These are phyloP conservation scores for Candoia aspera DNA, from an alignment of 2,113 vertebrate species.

Conservation along the genomic window DNA sequence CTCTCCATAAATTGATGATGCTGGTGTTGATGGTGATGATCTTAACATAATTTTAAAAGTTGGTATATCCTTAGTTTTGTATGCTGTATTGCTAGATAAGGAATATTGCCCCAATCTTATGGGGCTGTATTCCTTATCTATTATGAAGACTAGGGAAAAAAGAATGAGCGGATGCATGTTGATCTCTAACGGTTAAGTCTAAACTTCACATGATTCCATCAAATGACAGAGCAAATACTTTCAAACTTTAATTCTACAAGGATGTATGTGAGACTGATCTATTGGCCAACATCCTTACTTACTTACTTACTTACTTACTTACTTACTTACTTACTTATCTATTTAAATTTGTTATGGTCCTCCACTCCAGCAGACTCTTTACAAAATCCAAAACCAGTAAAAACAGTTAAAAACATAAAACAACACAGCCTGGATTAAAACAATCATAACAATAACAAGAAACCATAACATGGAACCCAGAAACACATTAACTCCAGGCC, in stretches of 20 bases:
- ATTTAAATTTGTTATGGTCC: neutral
- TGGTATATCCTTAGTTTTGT: conserved; percentile 32
- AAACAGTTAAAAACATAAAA: neutral
- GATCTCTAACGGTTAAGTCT: conserved; percentile 46
- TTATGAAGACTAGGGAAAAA: conserved; percentile 44
- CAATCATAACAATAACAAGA: neutral
- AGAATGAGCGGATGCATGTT: conserved; percentile 53
- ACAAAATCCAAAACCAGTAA: no score
- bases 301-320: conserved; percentile 43
- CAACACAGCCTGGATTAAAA: neutral
- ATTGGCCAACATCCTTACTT: conserved; percentile 58
- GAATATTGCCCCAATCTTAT: neutral
- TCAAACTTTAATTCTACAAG: conserved; percentile 59
- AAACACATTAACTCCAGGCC: neutral
- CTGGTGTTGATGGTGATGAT: no score
- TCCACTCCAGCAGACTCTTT: neutral
- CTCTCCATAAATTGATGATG: neutral
- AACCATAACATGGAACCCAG: neutral
- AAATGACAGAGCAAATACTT: conserved; percentile 55
- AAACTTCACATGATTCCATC: conserved; percentile 15
- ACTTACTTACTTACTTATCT: conserved; percentile 44
- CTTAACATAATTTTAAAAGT: no score
- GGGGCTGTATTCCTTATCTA: conserved; percentile 50
- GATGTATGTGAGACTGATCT: conserved; percentile 61
- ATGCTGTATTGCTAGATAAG: conserved; percentile 59